phyloP scores from a whole-genome alignment of 2,797 vertebrate genomes.

The Pipistrellus pipistrellus region DNA sequence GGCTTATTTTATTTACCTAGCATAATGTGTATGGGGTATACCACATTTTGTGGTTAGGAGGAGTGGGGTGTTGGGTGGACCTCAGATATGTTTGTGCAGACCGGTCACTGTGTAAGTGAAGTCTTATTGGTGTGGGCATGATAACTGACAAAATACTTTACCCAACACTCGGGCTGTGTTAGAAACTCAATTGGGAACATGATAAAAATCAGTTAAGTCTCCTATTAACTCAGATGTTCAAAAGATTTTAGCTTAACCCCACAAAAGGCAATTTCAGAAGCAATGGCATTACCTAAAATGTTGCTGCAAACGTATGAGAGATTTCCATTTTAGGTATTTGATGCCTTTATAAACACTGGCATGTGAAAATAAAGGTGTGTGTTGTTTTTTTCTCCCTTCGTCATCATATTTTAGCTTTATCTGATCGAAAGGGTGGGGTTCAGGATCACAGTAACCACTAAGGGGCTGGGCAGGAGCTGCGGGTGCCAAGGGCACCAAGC shows the following conservation, averaged over 20 bases:
- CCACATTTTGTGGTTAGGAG: neutral
- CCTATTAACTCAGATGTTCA: constrained; percentile 30
- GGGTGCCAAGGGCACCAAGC: neutral
- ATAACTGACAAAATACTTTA: neutral
- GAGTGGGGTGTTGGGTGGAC: neutral
- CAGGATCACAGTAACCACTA: constrained; percentile 80
- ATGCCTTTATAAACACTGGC: constrained; percentile 53
- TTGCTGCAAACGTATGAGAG: neutral
- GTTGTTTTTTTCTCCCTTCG: neutral
- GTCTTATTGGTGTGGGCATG: neutral
- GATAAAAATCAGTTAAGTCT: neutral
- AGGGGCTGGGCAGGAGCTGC: neutral
- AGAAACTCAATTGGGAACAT: constrained; percentile 34
- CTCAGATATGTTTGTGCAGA: neutral
- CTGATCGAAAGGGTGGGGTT: constrained; percentile 88
- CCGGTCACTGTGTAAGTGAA: neutral
- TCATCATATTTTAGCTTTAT: constrained; percentile 81
- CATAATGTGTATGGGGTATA: neutral
- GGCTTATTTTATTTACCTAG: neutral
- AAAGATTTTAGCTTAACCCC: neutral
- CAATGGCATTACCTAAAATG: neutral
- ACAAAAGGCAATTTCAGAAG: neutral
- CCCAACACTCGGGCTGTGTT: neutral
- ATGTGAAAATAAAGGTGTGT: neutral
- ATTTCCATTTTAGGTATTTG: constrained; percentile 26